Evolutionary conservation across 2,888 invertebrate species (phyloP).

Genomic region (Rhagonycha lutea): DNA sequence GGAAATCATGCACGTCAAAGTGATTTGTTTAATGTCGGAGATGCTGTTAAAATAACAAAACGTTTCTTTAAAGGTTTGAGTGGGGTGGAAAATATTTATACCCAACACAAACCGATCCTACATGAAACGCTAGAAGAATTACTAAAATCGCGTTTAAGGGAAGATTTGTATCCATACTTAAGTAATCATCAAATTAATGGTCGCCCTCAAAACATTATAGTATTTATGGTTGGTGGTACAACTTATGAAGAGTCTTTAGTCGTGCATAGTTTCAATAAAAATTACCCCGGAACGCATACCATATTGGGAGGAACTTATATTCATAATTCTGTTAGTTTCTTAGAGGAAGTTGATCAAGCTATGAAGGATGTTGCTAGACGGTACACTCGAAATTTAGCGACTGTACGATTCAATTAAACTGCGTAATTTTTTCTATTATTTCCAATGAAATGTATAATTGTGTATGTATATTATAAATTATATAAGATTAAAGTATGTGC

Average conservation of each 20-base stretch:
- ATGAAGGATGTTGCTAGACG: slow-evolving; percentile 68
- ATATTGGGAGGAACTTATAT: slow-evolving; percentile 90
- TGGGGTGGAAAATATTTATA: slow-evolving; percentile 99
- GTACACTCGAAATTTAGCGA: slow-evolving; percentile 51
- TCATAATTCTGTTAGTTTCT: slow-evolving; percentile 84
- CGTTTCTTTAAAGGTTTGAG: slow-evolving; percentile 85
- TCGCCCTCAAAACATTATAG: slow-evolving; percentile 90
- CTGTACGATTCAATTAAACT: slow-evolving; percentile 7
- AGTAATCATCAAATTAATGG: slow-evolving; percentile 64
- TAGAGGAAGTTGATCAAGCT: slow-evolving; percentile 73
- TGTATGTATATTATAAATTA: neutral
- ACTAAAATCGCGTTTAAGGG: slow-evolving; percentile 86
- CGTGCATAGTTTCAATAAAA: slow-evolving; percentile 79
- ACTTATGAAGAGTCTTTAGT: slow-evolving; percentile 94
- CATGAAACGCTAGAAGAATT: slow-evolving; percentile 89
- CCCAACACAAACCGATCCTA: slow-evolving; percentile 94
- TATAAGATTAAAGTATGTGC: neutral
- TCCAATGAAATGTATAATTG: neutral
- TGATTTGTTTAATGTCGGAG: slow-evolving; percentile 82
- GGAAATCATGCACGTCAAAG: slow-evolving; percentile 79
- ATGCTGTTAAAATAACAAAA: slow-evolving; percentile 89
- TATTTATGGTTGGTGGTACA: slow-evolving; percentile 94
- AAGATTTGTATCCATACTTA: slow-evolving; percentile 82
- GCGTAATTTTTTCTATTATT: neutral
- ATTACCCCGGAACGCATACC: slow-evolving; percentile 74